Evolutionary conservation across 37 sponge, comb jelly and placozoan species (phyloP).

Genomic region (Trichoplax adhaerens): DNA sequence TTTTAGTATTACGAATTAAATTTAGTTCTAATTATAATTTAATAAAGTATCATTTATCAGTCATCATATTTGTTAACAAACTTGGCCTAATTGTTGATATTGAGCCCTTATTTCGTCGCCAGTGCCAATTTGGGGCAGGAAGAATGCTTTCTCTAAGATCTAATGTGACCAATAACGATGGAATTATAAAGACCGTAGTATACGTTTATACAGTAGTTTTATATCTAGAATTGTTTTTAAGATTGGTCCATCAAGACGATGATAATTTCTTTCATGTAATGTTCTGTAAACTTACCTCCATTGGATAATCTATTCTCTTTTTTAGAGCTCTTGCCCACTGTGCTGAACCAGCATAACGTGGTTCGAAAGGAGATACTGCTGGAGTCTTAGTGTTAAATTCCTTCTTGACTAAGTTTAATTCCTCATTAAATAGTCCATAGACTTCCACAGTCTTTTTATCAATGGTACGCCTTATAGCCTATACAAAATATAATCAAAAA

Average conservation of each 20-base stretch:
- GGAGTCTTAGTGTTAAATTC: conserved; percentile 60
- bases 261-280: too few relatives aligned
- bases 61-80: too few relatives aligned
- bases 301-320: conserved; percentile 71
- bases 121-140: conserved; percentile 63
- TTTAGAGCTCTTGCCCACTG: conserved; percentile 78
- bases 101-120: conserved; percentile 64
- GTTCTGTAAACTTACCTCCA: conserved; percentile 32
- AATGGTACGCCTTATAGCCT: conserved; percentile 78
- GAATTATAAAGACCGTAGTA: too few relatives aligned
- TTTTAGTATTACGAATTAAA: too few relatives aligned
- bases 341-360: conserved; percentile 66
- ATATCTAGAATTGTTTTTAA: too few relatives aligned
- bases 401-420: conserved; percentile 85
- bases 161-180: not conserved
- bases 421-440: conserved; percentile 65
- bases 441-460: conserved; percentile 87
- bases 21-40: too few relatives aligned
- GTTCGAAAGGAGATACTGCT: conserved; percentile 41
- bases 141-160: conserved; percentile 64
- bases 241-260: too few relatives aligned
- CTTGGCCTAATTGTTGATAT: conserved; percentile 57
- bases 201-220: too few relatives aligned
- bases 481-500: not conserved
- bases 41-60: too few relatives aligned